Conservation (phyloP, 1,140 invertebrate genomes). For the Nasonia vitripennis region DNA sequence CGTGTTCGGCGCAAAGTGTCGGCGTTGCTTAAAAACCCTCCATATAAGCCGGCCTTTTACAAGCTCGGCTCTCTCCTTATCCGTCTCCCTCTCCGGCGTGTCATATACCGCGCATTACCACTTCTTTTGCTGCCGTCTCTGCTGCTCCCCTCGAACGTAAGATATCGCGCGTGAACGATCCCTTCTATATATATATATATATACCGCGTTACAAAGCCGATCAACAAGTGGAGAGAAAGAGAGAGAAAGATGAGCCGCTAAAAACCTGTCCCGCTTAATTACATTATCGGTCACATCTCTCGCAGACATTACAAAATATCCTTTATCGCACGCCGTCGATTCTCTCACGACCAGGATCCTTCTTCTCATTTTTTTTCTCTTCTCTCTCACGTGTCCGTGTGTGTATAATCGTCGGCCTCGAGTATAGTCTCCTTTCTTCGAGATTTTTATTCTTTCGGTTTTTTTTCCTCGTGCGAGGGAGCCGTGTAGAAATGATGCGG, state of each 20-base stretch:
- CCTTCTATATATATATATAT: neutral
- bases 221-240: conserved; percentile 34
- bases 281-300: conserved; percentile 67
- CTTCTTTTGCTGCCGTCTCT: neutral
- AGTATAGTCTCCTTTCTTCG: neutral
- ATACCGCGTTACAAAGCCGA: neutral
- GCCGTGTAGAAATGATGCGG: conserved; percentile 14
- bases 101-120: neutral
- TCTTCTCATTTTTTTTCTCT: neutral
- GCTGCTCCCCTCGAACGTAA: neutral
- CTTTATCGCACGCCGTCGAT: conserved; percentile 11
- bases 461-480: neutral
- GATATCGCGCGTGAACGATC: conserved; percentile 1
- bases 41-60: neutral
- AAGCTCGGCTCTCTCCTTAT: conserved; percentile 1
- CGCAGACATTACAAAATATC: neutral
- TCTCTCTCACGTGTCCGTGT: neutral
- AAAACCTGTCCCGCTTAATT: conserved; percentile 70
- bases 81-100: neutral
- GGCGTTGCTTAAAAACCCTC: conserved; percentile 7
- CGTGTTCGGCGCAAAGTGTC: neutral
- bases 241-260: conserved; percentile 47
- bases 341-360: neutral
- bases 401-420: neutral
- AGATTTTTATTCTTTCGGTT: neutral